Conservation (phyloP, 1,140 invertebrate species). For the Lasioglossum baleicum region DNA sequence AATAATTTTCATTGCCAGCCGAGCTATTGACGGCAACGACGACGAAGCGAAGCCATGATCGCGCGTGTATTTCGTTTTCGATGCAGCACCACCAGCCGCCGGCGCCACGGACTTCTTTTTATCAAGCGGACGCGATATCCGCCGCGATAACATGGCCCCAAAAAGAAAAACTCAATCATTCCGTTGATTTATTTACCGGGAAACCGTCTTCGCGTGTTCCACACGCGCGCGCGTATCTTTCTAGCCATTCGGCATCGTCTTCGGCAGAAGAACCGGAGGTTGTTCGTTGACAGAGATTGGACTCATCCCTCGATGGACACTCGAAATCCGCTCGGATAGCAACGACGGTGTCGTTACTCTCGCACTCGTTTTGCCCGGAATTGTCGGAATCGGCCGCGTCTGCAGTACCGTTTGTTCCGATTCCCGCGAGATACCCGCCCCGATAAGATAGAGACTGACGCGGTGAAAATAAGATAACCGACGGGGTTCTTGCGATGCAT, state of each 20-base stretch:
- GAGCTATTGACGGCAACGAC: background rate
- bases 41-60: background rate
- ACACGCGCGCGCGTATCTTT: too few species aligned
- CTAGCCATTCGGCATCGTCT: too few species aligned
- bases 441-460: conserved; percentile 51
- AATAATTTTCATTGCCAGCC: conserved; percentile 21
- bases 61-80: conserved; percentile 19
- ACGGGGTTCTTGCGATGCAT: background rate
- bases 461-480: conserved; percentile 58
- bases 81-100: conserved; percentile 1
- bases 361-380: background rate
- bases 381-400: conserved; percentile 17
- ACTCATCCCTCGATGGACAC: background rate
- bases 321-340: background rate
- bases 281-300: background rate
- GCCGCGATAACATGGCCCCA: conserved; percentile 39
- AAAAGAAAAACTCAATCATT: conserved; percentile 40
- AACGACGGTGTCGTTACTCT: background rate
- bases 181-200: too few species aligned
- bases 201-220: too few species aligned
- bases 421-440: conserved; percentile 31
- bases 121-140: conserved; percentile 42
- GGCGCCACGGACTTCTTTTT: conserved; percentile 50
- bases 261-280: too few species aligned
- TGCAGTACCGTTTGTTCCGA: conserved; percentile 28